Evolutionary conservation across 1,140 invertebrate genomes (phyloP), one percentile per base, ranked within the genome.

Genomic region (Pollicipes pollicipes): DNA sequence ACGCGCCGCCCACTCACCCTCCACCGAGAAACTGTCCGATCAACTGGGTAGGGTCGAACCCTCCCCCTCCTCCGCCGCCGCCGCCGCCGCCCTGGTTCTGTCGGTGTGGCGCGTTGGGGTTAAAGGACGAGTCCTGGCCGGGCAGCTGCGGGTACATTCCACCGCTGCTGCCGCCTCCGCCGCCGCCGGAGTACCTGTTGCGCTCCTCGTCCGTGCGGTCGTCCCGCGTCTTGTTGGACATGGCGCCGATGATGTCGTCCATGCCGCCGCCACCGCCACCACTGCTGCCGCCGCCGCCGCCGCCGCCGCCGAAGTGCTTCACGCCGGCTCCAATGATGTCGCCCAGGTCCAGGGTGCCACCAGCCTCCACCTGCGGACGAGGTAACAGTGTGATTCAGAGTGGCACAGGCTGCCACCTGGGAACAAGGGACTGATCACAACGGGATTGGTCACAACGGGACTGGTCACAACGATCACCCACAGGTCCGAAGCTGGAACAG

Each of bases 191-290:
- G 45, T 58, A 58, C 45, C 45, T 58, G 45, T 58, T 58, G 45
- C 45, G 45, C 6, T 58, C 45, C 45, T 58, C 45, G 17, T 58
- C 45, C 6, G 45, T 58, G 45, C 45, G 45, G 45, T 58, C 45
- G 17, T 58, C 45, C 13, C 45, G 45, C 2, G 45, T 13, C 45
- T 58, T 58, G 45, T 58, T 66, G 64, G 64, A 66, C 64, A 66
- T 66, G 28, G 64, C 64, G 10, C 64, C 64, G 27, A 21, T 21
- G 64, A 66, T 66, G 64, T 66, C 64, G 64, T 66, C 64, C 64
- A 66, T 21, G 27, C 27, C 64, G n/a, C 64, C 64, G 45, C 45
- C 45, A 13, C 45, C 45, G 6, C 45, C 45, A 21, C 45, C 45
- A 21, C 45, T 21, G 45, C 45, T 21, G 45, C 45, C 45, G 45